phyloP scores from a whole-genome alignment of 2,888 invertebrate genomes.

The Sericinus montela region DNA sequence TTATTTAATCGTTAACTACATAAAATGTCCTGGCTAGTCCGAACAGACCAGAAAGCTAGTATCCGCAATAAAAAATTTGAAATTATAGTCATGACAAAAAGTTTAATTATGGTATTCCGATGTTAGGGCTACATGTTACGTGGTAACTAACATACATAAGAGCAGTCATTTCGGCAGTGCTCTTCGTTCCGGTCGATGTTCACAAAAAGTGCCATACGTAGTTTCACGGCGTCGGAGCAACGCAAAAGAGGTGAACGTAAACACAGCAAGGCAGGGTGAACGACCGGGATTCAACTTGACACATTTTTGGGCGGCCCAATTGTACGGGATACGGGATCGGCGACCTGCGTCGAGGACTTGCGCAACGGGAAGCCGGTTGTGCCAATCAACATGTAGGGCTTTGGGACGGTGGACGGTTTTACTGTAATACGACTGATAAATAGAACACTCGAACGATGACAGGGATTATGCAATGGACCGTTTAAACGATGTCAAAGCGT shows the following conservation, averaged over 20 bases:
- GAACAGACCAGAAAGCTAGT: background rate
- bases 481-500: no score
- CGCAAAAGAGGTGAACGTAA: constrained; percentile 60
- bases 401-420: constrained; percentile 29
- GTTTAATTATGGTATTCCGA: background rate
- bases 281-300: constrained; percentile 75
- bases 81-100: background rate
- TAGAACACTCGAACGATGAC: background rate
- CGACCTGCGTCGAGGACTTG: constrained; percentile 59
- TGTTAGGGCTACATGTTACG: background rate
- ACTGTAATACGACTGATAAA: background rate
- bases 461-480: background rate
- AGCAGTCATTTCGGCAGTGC: background rate
- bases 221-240: constrained; percentile 28
- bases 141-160: background rate
- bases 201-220: constrained; percentile 4
- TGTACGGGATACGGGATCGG: constrained; percentile 51
- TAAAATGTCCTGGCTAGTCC: background rate
- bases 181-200: background rate
- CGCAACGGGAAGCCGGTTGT: constrained; percentile 64
- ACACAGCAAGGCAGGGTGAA: constrained; percentile 53
- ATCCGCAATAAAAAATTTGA: background rate
- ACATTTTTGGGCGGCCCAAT: constrained; percentile 75
- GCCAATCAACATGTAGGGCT: constrained; percentile 45
- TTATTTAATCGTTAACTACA: background rate